Evolutionary conservation across 2,888 invertebrate species (phyloP), one percentile per base, ranked within the genome.

Genomic region (Habrosyne pyritoides): DNA sequence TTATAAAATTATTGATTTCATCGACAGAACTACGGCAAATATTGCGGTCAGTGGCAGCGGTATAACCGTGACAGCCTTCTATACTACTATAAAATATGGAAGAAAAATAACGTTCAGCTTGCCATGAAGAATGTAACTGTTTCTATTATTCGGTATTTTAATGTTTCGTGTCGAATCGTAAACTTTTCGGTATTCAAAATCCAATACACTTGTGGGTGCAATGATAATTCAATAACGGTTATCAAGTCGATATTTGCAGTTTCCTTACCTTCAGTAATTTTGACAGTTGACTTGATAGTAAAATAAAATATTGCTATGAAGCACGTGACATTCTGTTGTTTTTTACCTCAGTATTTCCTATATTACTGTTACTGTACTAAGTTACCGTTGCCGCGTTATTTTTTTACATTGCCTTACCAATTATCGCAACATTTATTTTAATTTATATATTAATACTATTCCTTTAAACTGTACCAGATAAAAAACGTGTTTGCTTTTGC

Each of bases 161-260:
- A 18, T 18, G 6, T n/a, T 42, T 42, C 42, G 42, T 42, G 18
- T 18, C 42, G 8, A 42, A 42, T 42, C 30, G 50, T 30, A 50
- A 26, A 30, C 30, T 53, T 36, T 47, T 42, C 30, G 26, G 18
- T 8, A 47, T 47, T 47, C 33, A 30, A 22, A 10, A 53, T 47
- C 47, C 47, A 47, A 10, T 30, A 21, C 47, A 53, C 26, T 33
- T n/a, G 46, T 42, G 28, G 36, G 54, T 55, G 59, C 55, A 61
- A 61, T 57, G 58, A 55, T 54, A 55, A 58, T 53, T 55, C 53
- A 65, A 69, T 77, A 78, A 70, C 66, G 53, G 66, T 69, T 77
- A 74, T 77, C 73, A 72, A 54, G 66, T 69, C 69, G 66, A 64
- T 63, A 18, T 8, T 61, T 62, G 71, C 59, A 54, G 58, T 66